Conservation (phyloP, 92 coral and sea anemone species). For the Metridium senile region DNA sequence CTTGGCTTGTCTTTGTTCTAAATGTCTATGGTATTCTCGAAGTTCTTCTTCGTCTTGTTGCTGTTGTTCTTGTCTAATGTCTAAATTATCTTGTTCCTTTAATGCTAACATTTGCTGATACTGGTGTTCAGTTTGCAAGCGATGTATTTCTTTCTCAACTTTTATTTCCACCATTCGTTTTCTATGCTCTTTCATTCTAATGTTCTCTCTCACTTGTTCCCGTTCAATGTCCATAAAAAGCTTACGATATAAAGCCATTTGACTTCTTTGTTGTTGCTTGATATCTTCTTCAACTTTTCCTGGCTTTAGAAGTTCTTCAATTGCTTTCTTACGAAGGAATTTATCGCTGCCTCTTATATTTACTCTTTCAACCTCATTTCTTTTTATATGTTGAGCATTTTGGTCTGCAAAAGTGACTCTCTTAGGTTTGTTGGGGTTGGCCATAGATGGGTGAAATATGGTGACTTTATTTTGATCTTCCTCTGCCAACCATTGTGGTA, state of each 20-base stretch:
- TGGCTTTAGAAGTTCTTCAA: slow-evolving; percentile 74
- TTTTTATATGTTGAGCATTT: background rate
- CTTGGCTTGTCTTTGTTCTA: slow-evolving; percentile 44
- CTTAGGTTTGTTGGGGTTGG: background rate
- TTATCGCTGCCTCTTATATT: background rate
- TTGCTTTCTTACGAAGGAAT: slow-evolving; percentile 19
- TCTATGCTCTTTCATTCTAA: slow-evolving; percentile 94
- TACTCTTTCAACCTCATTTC: background rate
- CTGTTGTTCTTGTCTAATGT: slow-evolving; percentile 37
- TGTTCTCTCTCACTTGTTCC: slow-evolving; percentile 94
- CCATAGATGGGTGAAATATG: slow-evolving; percentile 20
- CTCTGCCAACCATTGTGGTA: slow-evolving; percentile 32
- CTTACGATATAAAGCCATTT: slow-evolving; percentile 89
- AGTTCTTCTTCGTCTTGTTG: slow-evolving; percentile 37
- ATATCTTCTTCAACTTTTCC: slow-evolving; percentile 77
- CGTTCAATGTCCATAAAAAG: slow-evolving; percentile 97
- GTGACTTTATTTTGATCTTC: slow-evolving; percentile 30
- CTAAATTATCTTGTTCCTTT: slow-evolving; percentile 10
- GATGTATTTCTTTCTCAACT: slow-evolving; percentile 88
- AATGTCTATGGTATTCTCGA: slow-evolving; percentile 23
- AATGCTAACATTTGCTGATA: slow-evolving; percentile 29
- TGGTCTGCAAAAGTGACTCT: slow-evolving; percentile 31
- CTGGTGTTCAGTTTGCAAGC: slow-evolving; percentile 68
- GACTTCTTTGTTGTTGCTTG: slow-evolving; percentile 68
- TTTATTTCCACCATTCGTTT: slow-evolving; percentile 89